Evolutionary conservation across 1,140 invertebrate species (phyloP).

Genomic region (Hypsibius dujardini): DNA sequence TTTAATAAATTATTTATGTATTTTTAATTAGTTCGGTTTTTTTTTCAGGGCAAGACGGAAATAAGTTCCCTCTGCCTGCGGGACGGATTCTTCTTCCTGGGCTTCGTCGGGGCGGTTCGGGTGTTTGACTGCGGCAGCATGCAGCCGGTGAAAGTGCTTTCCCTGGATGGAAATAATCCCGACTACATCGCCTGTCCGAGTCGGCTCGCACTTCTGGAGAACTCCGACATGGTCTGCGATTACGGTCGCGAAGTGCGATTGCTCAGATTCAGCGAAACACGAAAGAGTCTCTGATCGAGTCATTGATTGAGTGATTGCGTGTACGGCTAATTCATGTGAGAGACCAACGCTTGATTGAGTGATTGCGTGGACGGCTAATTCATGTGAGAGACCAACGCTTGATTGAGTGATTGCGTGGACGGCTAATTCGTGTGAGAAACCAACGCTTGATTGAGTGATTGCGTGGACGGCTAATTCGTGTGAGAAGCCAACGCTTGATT

Average conservation of each 20-base stretch:
- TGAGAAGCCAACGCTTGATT: too few species aligned
- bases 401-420: too few species aligned
- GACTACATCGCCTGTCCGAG: background rate
- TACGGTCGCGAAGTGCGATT: background rate
- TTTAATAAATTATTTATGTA: too few species aligned
- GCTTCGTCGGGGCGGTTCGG: background rate
- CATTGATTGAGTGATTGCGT: background rate
- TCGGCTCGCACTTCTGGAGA: background rate
- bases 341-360: too few species aligned
- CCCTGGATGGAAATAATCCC: background rate
- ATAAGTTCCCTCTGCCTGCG: background rate
- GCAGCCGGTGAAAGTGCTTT: background rate
- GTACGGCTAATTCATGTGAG: too few species aligned
- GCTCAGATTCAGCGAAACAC: background rate
- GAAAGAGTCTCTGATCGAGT: background rate
- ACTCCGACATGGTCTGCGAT: conserved; percentile 11
- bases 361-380: too few species aligned
- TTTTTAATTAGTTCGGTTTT: background rate
- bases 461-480: too few species aligned
- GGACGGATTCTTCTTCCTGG: background rate
- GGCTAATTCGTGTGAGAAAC: too few species aligned
- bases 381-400: too few species aligned
- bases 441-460: too few species aligned
- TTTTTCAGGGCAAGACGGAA: background rate
- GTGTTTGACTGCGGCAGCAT: background rate